These are phyloP conservation scores for Glyptemys insculpta DNA, from an alignment of 2,797 vertebrate species.

Conservation along the genomic window DNA sequence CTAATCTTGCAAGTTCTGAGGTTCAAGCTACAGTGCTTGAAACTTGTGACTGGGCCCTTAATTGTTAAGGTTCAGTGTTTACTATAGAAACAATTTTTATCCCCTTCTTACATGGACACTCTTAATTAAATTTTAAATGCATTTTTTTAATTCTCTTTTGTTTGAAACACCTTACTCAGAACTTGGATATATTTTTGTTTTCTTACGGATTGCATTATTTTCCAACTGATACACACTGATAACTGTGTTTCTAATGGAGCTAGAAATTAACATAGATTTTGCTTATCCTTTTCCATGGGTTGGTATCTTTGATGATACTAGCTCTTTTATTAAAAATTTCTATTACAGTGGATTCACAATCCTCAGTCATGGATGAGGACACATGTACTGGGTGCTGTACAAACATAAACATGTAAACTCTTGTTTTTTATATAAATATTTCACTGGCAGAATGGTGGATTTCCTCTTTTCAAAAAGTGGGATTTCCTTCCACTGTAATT, in stretches of 20 bases:
- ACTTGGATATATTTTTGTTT: not conserved
- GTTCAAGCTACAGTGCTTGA: not conserved
- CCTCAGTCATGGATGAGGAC: not conserved
- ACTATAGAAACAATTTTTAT: not conserved
- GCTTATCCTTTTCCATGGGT: too few relatives aligned
- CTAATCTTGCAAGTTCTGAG: fast-evolving
- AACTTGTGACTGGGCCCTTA: not conserved
- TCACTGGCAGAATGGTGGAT: slow-evolving; percentile 32
- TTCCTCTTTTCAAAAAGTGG: not conserved
- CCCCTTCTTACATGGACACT: not conserved
- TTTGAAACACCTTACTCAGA: not conserved
- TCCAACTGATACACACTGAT: not conserved
- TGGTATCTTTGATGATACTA: not conserved
- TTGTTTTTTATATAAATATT: slow-evolving; percentile 11
- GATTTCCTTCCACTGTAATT: not conserved
- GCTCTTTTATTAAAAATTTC: slow-evolving; percentile 7
- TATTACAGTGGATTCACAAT: not conserved
- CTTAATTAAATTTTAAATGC: not conserved
- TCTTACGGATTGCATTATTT: not conserved
- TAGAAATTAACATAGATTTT: not conserved
- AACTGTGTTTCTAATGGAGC: slow-evolving; percentile 22
- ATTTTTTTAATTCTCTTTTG: not conserved
- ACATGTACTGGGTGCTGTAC: not conserved
- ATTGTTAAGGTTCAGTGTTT: not conserved
- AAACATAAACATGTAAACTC: slow-evolving; percentile 9